A percentile compares a stretch with the other conserved stretches of the same genome.
These are phyloP conservation scores for Pipa parva DNA, from an alignment of 2,113 vertebrate species.

Conservation along the genomic window DNA sequence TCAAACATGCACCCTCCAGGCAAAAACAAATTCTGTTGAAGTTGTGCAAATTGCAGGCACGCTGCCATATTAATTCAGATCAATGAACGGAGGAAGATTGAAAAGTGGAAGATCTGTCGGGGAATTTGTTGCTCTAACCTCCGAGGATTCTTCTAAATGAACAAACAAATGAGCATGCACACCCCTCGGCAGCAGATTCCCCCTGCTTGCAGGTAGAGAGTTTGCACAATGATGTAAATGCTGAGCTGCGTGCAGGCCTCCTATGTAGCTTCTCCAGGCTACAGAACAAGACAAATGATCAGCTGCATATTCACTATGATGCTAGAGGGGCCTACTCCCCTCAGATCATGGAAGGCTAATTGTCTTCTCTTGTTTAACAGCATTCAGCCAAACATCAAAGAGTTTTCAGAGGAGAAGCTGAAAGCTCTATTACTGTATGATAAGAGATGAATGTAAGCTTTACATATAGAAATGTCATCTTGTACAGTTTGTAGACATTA, in stretches of 20 bases:
- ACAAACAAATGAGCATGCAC: slow-evolving; percentile 29
- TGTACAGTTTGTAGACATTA: too few relatives aligned
- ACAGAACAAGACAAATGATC: neutral
- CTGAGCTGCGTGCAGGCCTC: neutral
- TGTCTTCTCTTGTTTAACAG: neutral
- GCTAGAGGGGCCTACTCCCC: neutral
- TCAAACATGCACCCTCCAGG: slow-evolving; percentile 28
- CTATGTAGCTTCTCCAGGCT: neutral
- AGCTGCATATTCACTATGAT: neutral
- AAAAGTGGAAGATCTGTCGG: slow-evolving; percentile 34
- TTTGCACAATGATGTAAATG: slow-evolving; percentile 17
- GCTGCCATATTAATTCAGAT: slow-evolving; percentile 36
- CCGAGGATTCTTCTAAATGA: slow-evolving; percentile 23
- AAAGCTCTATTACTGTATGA: too few relatives aligned
- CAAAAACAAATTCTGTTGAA: slow-evolving; percentile 41
- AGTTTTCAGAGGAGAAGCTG: too few relatives aligned
- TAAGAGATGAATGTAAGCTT: too few relatives aligned
- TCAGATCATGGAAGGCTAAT: neutral
- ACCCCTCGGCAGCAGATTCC: neutral
- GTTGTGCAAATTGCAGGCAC: slow-evolving; percentile 34
- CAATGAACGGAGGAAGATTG: slow-evolving; percentile 40
- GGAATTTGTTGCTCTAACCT: slow-evolving; percentile 31
- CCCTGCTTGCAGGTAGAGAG: neutral
- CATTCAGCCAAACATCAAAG: neutral
- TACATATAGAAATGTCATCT: too few relatives aligned